Percentiles rank a stretch among this genome's conserved stretches.
These are phyloP conservation scores for Schizaphis graminum DNA, from an alignment of 2,888 invertebrate genomes.

Conservation along the genomic window DNA sequence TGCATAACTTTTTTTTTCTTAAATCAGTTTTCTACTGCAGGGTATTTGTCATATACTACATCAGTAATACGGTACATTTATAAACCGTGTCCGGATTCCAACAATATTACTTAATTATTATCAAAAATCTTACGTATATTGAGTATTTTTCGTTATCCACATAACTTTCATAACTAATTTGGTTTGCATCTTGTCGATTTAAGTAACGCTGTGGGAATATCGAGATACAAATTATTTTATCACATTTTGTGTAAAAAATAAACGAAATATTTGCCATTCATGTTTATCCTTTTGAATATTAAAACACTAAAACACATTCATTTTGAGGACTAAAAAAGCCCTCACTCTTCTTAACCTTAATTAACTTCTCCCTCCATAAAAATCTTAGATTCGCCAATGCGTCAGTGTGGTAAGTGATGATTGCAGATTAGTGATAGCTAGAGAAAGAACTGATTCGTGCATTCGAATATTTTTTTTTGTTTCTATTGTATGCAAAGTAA, in stretches of 20 bases:
- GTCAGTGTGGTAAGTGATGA: background rate
- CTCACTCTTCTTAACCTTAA: too few species aligned
- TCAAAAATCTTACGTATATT: slow-evolving; percentile 44
- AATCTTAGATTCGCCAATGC: too few species aligned
- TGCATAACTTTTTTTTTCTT: background rate
- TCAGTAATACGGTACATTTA: background rate
- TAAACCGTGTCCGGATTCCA: background rate
- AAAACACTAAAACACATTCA: too few species aligned
- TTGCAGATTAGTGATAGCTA: background rate
- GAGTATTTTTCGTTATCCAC: slow-evolving; percentile 48
- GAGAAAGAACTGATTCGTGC: background rate
- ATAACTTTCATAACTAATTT: slow-evolving; percentile 58
- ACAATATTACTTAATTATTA: background rate
- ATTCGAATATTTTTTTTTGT: background rate
- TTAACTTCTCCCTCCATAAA: too few species aligned
- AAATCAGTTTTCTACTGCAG: background rate
- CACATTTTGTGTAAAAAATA: background rate
- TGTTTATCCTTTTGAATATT: too few species aligned
- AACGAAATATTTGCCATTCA: background rate
- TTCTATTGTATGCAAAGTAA: background rate
- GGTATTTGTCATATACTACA: background rate
- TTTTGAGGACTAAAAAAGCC: too few species aligned
- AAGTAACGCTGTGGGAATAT: slow-evolving; percentile 38
- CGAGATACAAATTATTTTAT: background rate
- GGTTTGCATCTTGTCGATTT: slow-evolving; percentile 56